Base-by-base conservation (phyloP, 2,113 vertebrate genomes). In the Neolamprologus falcicula region DNA sequence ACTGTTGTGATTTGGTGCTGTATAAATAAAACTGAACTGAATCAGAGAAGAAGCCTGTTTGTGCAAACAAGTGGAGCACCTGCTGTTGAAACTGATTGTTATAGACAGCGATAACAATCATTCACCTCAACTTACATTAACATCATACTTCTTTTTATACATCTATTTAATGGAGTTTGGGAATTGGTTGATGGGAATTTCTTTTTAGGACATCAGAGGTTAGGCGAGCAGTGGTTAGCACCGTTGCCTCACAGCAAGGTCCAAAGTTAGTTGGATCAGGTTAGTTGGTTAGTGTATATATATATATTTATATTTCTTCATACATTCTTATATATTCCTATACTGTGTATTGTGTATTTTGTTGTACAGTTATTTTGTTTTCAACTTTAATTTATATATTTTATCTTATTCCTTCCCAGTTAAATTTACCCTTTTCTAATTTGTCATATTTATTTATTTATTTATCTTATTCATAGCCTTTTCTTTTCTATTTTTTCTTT, bases 151-250 rank as follows among this genome's bases (percentile, higher is more conserved):
- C 24, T 11, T 28, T 10, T 76, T 45, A 71, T 16, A 71, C 8
- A 71, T 24, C 12, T 42, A 14, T 71, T 24, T 42, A 24, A 40
- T 42, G n/a, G 63, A 14, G 63, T 71, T 14, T 21, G 7, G 35
- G n/a, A 71, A 21, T 3, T 68, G 35, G 11, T 68, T 71, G 63
- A n/a, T 71, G n/a, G 63, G 3, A 4, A 14, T 42, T 68, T 68
- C 35, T 8, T 68, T 40, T 24, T 24, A 42, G 3, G 5, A 71
- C 5, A 9, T 71, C 35, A 14, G 63, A 14, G 63, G 19, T 40
- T 0, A 68, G 33, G 0, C 0, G 1, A 66, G 3, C 61, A 66
- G 33, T n/a, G 61, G 61, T 66, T 37, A 1, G 61, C 61, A 37
- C 10, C 0, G 0, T 37, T 66, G 31, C 4, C 2, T 37, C 2